Base-by-base conservation (phyloP, 2,888 invertebrate genomes). In the Aplocera efformata region DNA sequence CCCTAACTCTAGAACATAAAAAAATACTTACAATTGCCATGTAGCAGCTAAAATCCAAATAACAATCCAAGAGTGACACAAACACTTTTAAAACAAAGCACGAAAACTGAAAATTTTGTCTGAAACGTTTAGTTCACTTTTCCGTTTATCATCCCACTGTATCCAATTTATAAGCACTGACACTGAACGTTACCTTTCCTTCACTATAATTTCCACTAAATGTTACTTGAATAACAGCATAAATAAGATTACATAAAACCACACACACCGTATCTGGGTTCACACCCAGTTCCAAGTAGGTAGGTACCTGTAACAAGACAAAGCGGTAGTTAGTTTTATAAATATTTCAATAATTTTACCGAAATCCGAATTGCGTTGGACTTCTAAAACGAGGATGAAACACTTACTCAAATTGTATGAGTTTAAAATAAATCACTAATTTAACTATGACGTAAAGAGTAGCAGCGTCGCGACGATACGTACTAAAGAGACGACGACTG, bases 221-320 rank as follows among this genome's bases (percentile, higher is more conserved):
- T 65, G 63, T 74, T 72, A 66, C 67, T 72, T 72, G 56, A 67
- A 63, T 70, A 72, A 69, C 63, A 69, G 71, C 72, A 69, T 72
- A 67, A 69, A 72, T 74, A 77, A 74, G 78, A 80, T 86, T 85
- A 83, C 78, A 85, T 84, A 84, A 85, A 86, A 81, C 77, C 31
- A 44, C 40, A 44, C 79, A 80, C 82, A 72, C 70, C 74, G 79
- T 80, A 83, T 79, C 84, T 81, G 79, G 77, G 84, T 73, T 83
- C 85, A 85, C 85, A 88, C 85, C 85, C 84, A 79, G 79, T 76
- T 79, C 79, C 79, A 73, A 80, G 75, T 74, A 78, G 74, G 78
- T 86, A 85, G 74, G 78, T 86, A 85, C 86, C 86, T 88, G 85
- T 74, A 86, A 86, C 82, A 83, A 88, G 82, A 85, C 85, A 86